Conservation (phyloP, 2,888 invertebrate species). For the Agonum fuliginosum region DNA sequence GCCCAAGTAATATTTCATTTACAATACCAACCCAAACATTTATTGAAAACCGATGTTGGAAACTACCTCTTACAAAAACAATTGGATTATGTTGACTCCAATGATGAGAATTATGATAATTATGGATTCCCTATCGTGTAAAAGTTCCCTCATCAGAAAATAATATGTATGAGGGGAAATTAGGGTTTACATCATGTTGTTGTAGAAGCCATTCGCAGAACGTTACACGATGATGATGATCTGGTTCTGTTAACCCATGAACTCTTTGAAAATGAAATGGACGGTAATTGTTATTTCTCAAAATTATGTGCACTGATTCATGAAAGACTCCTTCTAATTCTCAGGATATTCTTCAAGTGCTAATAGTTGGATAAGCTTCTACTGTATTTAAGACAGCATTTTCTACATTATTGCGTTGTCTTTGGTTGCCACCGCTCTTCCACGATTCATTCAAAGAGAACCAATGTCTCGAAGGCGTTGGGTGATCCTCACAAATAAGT, state of each 20-base stretch:
- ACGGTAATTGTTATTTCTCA: background rate
- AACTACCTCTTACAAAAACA: constrained; percentile 4
- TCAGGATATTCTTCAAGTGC: background rate
- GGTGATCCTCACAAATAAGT: background rate
- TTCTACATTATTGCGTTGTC: background rate
- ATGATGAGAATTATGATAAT: background rate
- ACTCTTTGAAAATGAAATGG: background rate
- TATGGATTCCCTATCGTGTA: background rate
- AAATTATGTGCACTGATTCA: background rate
- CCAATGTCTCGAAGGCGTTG: background rate
- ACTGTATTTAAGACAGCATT: background rate
- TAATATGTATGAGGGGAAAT: background rate
- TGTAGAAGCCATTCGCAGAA: background rate
- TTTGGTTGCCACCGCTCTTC: background rate
- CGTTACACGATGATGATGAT: background rate
- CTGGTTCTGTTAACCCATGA: background rate
- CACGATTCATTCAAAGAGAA: background rate
- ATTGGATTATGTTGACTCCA: background rate
- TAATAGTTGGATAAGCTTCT: background rate
- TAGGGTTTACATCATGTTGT: background rate
- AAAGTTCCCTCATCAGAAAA: background rate
- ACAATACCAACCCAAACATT: too few relatives aligned
- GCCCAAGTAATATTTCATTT: too few relatives aligned
- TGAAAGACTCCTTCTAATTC: background rate
- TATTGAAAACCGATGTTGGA: too few relatives aligned